A percentile compares a stretch with the other conserved stretches of the same genome.
Conservation (phyloP, 2,797 vertebrate genomes). For the Lacerta bilineata region DNA sequence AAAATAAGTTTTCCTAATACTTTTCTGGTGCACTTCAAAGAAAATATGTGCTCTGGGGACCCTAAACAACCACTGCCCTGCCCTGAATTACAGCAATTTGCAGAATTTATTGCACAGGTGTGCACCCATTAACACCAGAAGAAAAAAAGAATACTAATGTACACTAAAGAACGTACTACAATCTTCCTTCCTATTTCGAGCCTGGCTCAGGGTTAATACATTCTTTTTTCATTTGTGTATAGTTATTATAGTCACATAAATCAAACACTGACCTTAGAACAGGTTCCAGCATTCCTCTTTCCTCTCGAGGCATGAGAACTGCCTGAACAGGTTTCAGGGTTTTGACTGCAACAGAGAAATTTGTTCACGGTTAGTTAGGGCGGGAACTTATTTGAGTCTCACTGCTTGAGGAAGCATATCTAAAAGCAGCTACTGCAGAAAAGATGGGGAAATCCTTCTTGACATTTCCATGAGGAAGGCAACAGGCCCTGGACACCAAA, state of each 20-base stretch:
- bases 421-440: slow-evolving; percentile 51
- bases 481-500: neutral
- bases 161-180: neutral
- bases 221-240: slow-evolving; percentile 52
- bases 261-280: slow-evolving; percentile 64
- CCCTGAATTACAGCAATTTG: neutral
- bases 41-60: neutral
- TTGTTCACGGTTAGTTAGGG: slow-evolving; percentile 56
- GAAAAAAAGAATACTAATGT: neutral
- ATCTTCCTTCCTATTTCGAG: neutral
- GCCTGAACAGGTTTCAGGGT: slow-evolving; percentile 70
- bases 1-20: neutral
- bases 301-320: slow-evolving; percentile 46
- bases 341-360: slow-evolving; percentile 54
- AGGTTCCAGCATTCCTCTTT: slow-evolving; percentile 71
- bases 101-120: neutral
- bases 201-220: slow-evolving; percentile 14
- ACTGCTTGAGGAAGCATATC: slow-evolving; percentile 8
- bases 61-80: neutral
- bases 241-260: slow-evolving; percentile 57
- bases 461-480: slow-evolving; percentile 30
- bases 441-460: slow-evolving; percentile 38
- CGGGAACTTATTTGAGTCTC: slow-evolving; percentile 49
- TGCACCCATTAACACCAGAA: neutral
- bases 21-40: neutral